Evolutionary conservation across 2,113 vertebrate species (phyloP), one percentile per base, ranked within the genome.

Genomic region (Myxocyprinus asiaticus): DNA sequence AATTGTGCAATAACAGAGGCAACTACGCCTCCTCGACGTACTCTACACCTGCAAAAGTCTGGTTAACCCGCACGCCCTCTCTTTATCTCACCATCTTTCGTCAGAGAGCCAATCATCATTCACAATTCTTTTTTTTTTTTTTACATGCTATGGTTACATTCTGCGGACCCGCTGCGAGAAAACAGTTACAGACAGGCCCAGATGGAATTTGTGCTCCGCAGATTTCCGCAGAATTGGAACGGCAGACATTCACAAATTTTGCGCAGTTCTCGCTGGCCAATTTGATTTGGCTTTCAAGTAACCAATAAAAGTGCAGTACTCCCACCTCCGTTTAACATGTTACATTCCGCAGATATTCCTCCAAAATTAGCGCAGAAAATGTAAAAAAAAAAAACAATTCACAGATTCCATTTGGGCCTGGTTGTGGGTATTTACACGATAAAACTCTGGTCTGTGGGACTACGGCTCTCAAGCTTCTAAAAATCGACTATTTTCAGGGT

Each of bases 1-100:
- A 81, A 87, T 59, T 84, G 83, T 84, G 83, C 83, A 86, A 89
- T 83, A 82, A 78, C 50, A 22, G 79, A 55, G 67, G 55, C 61
- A 53, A 71, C 45, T 67, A 63, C 7, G 58, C 76, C 83, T 82
- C 74, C 65, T 56, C 66, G 42, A 76, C 83, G 22, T 64, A 50
- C 76, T 78, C 77, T 9, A 74, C 72, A 69, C 61, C 68, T 64
- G 63, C 50, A 7, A 78, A 70, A 67, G 1, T 33, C 22, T 33
- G 22, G 22, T 33, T 33, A 33, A 33, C 22, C 22, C 22, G 22
- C 22, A 33, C 1, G 22, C 33, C 79, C 83, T 82, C 76, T 82
- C 50, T 83, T 15, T 71, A 12, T 62, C 14, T 62, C 42, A 9
- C 63, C 47, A 66, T 45, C 43, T 76, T 62, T 50, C 6, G 15